Conservation (phyloP, 1,140 invertebrate species). For the Oryzaephilus surinamensis region DNA sequence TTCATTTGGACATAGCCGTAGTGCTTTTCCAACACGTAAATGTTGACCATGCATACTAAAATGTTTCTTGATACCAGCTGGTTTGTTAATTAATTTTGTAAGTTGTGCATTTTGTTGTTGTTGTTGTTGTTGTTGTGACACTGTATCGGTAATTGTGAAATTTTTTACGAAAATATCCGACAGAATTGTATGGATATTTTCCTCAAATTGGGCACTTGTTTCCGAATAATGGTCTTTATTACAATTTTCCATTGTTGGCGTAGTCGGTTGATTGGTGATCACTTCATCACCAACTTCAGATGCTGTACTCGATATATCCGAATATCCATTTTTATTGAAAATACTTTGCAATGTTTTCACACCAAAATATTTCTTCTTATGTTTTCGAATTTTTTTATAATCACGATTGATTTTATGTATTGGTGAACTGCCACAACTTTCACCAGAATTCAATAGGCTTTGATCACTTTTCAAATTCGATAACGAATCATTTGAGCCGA, state of each 20-base stretch:
- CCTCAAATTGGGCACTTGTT: slow-evolving; percentile 33
- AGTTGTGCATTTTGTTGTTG: too few species aligned
- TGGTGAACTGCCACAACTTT: slow-evolving; percentile 32
- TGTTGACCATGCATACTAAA: slow-evolving; percentile 28
- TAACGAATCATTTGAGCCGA: slow-evolving; percentile 29
- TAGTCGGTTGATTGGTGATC: slow-evolving; percentile 3
- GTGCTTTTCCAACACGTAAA: slow-evolving; percentile 32
- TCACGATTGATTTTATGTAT: slow-evolving; percentile 24
- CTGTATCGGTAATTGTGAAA: slow-evolving; percentile 11
- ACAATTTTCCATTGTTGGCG: slow-evolving; percentile 5
- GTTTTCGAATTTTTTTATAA: slow-evolving; percentile 30
- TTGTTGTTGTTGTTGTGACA: slow-evolving; percentile 8
- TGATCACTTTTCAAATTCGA: slow-evolving; percentile 34
- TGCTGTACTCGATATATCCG: slow-evolving; percentile 34
- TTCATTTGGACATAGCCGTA: slow-evolving; percentile 33
- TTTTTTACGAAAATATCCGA: slow-evolving; percentile 34
- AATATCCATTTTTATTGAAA: slow-evolving; percentile 35
- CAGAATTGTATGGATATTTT: slow-evolving; percentile 34
- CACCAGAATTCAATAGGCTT: slow-evolving; percentile 32
- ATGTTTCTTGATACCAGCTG: slow-evolving; percentile 28
- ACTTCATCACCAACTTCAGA: slow-evolving; percentile 30
- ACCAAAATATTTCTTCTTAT: slow-evolving; percentile 35
- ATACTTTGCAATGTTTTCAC: slow-evolving; percentile 38
- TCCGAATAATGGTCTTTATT: slow-evolving; percentile 16
- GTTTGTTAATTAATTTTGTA: slow-evolving; percentile 20